These are phyloP conservation scores for Oithona nana DNA, from an alignment of 2,888 invertebrate species.

Conservation along the genomic window DNA sequence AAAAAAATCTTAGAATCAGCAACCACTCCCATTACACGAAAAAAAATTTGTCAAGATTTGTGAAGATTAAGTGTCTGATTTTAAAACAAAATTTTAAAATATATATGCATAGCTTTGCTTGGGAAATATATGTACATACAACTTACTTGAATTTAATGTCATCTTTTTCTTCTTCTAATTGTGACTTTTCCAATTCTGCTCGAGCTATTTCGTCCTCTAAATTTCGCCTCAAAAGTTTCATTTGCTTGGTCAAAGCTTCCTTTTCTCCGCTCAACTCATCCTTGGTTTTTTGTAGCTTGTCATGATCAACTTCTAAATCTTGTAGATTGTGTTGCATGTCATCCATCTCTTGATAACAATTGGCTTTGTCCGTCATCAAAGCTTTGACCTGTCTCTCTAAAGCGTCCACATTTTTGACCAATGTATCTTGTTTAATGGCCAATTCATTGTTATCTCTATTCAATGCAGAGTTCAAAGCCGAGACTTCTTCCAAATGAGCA, in stretches of 20 bases:
- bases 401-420: not conserved
- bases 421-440: not conserved
- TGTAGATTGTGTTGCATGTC: not conserved
- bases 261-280: not conserved
- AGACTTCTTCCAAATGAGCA: not conserved
- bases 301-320: not conserved
- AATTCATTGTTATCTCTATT: conserved; percentile 3
- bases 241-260: not conserved
- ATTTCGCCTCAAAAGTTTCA: not conserved
- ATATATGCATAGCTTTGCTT: no score
- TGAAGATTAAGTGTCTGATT: no score
- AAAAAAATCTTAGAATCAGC: not conserved
- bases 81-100: no score
- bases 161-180: not conserved
- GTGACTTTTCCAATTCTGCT: not conserved
- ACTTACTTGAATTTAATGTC: not conserved
- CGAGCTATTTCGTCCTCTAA: not conserved
- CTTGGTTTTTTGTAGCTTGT: not conserved
- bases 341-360: not conserved
- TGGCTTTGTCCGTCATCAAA: not conserved
- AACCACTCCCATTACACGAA: no score
- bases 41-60: no score
- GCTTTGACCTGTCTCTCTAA: not conserved
- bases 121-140: not conserved
- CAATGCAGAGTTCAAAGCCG: not conserved